Evolutionary conservation across 2,888 invertebrate genomes (phyloP), one percentile per base, ranked within the genome.

Genomic region (Caenorhabditis sp.): DNA sequence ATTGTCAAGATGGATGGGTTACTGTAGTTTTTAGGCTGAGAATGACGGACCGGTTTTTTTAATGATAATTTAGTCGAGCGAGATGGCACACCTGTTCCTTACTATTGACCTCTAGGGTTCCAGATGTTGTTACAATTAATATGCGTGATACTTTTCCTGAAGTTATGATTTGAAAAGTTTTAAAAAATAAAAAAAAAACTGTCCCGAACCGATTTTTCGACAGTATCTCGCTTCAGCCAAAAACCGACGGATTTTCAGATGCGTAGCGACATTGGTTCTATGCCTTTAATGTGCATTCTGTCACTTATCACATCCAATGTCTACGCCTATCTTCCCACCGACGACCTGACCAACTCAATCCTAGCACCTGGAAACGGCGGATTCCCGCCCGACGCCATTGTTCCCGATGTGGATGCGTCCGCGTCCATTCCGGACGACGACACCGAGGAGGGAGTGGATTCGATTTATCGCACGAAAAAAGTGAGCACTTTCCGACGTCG

Each of bases 271-370:
- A 63, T 71, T 8, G 71, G 71, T 17, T 71, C 71, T 1, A 63
- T 73, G 43, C 71, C 77, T 14, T 51, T 74, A 27, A 70, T 77
- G 62, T 74, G 74, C 51, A 55, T 77, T 24, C 64, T 77, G 12
- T 74, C 74, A 10, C 60, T 68, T 49, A 54, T 77, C 26, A 63
- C 74, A 14, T 61, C 70, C 8, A 49, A 53, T 17, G 70, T 71
- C 0, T 63, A 68, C 26, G 77, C 74, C 8, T 77, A 77, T 54
- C 64, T 77, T 8, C 77, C 77, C 5, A 64, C 62, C 5, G 65
- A 73, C 31, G 77, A 77, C 43, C 57, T 77, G 6, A 77, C 77
- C 6, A 77, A 77, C 36, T 64, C 69, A 14, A 43, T 43, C 14
- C 43, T 43, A 3, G 8, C 43, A 43, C 43, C 43, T 14, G 43